Conservation (phyloP, 2,888 invertebrate genomes). For the Andrena hattorfiana region DNA sequence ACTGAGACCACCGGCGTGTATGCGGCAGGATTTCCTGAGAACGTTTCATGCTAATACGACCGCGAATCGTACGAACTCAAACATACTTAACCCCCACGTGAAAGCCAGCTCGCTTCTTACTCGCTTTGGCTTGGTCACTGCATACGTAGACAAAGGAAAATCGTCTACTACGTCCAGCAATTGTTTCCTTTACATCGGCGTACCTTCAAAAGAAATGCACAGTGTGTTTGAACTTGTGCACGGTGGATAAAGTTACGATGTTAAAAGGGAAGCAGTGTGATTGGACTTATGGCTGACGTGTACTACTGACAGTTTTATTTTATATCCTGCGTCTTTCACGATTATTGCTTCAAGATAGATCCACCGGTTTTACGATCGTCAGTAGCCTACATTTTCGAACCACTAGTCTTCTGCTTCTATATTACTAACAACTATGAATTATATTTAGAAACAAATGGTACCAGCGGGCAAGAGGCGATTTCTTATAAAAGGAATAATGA, state of each 20-base stretch:
- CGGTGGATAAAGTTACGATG: background rate
- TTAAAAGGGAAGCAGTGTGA: background rate
- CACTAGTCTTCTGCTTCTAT: no score
- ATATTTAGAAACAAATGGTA: no score
- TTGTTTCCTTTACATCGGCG: background rate
- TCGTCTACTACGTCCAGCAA: background rate
- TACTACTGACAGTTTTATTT: no score
- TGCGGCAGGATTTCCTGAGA: slow-evolving; percentile 37
- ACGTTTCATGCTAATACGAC: slow-evolving; percentile 36
- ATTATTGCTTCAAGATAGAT: no score
- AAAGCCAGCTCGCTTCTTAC: background rate
- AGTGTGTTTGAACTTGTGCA: background rate
- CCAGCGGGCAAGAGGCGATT: no score
- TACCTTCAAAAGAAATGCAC: background rate
- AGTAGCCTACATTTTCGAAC: no score
- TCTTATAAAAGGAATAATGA: no score
- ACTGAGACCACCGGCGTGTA: slow-evolving; percentile 68
- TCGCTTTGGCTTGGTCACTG: background rate
- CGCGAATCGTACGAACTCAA: slow-evolving; percentile 24
- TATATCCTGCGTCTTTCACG: no score
- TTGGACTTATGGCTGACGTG: background rate
- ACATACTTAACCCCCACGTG: slow-evolving; percentile 4
- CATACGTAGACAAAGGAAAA: background rate
- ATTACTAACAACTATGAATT: no score
- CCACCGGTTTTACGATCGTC: no score